Percentiles rank a stretch among this genome's conserved stretches.
Evolutionary conservation across 30 jellyfish, hydroid and myxozoan genomes (phyloP).

Genomic region (Aurelia aurita complex sp. Pacific): DNA sequence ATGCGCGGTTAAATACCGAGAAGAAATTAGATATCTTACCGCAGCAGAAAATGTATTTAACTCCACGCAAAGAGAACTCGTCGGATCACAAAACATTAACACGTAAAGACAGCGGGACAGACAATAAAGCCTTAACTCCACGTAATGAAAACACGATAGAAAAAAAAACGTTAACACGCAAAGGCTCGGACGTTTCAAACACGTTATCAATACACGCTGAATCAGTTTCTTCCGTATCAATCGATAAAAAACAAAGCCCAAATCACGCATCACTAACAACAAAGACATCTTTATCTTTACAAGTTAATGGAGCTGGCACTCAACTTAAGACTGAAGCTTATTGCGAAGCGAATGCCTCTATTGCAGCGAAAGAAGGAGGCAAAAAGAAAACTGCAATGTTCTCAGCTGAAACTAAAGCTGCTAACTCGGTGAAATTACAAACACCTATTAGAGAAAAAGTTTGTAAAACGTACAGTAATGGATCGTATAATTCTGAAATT

Average conservation of each 20-base stretch:
- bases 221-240: constrained; percentile 65
- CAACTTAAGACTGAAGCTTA: constrained; percentile 56
- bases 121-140: constrained; percentile 8
- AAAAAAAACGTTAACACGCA: constrained; percentile 12
- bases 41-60: constrained; percentile 19
- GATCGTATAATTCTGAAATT: constrained; percentile 54
- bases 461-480: constrained; percentile 48
- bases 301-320: constrained; percentile 71
- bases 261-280: constrained; percentile 69
- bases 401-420: constrained; percentile 52
- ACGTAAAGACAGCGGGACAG: constrained; percentile 7
- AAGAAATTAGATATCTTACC: neutral
- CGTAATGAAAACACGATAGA: constrained; percentile 7
- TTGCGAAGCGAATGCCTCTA: constrained; percentile 62
- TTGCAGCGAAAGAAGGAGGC: constrained; percentile 38
- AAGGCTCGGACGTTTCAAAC: constrained; percentile 54
- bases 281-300: constrained; percentile 84
- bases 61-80: constrained; percentile 32
- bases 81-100: neutral
- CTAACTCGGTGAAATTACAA: constrained; percentile 43
- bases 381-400: neutral
- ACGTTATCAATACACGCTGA: constrained; percentile 86
- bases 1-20: constrained; percentile 6
- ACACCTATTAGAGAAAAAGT: constrained; percentile 28
- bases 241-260: constrained; percentile 62